Conservation (phyloP, 2,113 vertebrate species). For the Chaetorhynchus papuensis region DNA sequence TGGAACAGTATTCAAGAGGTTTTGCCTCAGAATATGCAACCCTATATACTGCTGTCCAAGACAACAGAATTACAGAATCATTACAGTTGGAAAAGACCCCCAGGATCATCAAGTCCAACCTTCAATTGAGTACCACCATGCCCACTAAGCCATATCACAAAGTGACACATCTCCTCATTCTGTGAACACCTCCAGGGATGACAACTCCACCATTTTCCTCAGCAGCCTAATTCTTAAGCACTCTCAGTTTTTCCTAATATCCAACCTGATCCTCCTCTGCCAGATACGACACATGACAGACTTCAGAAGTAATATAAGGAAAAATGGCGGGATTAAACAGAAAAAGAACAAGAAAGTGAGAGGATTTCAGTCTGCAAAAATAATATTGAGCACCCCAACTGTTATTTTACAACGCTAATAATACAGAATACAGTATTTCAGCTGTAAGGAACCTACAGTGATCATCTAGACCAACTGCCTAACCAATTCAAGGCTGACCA, state of each 20-base stretch:
- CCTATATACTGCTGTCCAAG: neutral
- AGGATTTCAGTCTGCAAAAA: neutral
- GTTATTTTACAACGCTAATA: neutral
- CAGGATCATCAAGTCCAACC: neutral
- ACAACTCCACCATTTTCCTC: neutral
- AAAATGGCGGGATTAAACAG: neutral
- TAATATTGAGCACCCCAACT: neutral
- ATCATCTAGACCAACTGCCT: neutral
- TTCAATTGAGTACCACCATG: neutral
- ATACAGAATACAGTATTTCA: neutral
- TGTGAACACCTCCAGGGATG: neutral
- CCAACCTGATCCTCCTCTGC: neutral
- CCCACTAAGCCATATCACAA: neutral
- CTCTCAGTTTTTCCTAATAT: neutral
- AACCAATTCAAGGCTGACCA: neutral
- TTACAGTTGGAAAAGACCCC: neutral
- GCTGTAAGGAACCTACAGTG: neutral
- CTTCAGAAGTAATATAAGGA: neutral
- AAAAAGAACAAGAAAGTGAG: neutral
- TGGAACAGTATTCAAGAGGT: neutral
- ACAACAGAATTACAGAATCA: neutral
- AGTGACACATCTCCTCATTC: accelerated
- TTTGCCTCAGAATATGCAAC: neutral
- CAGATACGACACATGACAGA: neutral
- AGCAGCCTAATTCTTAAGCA: neutral